Evolutionary conservation across 2,113 vertebrate species (phyloP).

Genomic region (Ivindomyrus marchei): DNA sequence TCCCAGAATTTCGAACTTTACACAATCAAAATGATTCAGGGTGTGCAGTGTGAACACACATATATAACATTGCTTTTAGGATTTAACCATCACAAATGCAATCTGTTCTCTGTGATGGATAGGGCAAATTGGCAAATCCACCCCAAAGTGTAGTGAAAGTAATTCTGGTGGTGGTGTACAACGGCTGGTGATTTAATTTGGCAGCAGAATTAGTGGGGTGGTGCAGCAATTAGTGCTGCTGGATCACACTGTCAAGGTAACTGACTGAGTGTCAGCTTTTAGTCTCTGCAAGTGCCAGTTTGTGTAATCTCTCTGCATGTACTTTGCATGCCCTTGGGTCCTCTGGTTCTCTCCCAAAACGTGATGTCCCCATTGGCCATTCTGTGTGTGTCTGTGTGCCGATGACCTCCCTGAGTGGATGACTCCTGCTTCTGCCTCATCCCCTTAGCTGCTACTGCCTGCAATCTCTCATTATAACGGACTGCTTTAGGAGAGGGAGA

Average conservation of each 20-base stretch:
- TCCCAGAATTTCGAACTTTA: neutral
- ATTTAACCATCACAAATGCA: neutral
- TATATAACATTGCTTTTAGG: neutral
- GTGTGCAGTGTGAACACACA: neutral
- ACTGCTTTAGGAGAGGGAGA: neutral
- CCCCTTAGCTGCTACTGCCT: neutral
- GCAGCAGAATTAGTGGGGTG: neutral
- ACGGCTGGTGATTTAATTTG: neutral
- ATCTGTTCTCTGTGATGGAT: neutral
- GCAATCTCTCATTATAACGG: neutral
- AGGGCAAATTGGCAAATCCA: neutral
- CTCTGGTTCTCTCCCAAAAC: no score
- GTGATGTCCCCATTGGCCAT: neutral
- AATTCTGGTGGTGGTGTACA: neutral
- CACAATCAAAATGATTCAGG: neutral
- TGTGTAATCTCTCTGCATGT: neutral
- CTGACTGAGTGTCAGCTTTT: neutral
- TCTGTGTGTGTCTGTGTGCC: neutral
- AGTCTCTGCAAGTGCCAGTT: no score
- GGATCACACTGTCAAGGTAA: neutral
- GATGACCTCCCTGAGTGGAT: neutral
- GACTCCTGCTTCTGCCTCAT: neutral
- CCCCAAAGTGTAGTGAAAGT: neutral
- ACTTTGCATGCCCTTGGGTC: neutral
- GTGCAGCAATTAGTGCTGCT: neutral